These are phyloP conservation scores for Panurus biarmicus DNA, from an alignment of 2,113 vertebrate genomes.

Conservation along the genomic window DNA sequence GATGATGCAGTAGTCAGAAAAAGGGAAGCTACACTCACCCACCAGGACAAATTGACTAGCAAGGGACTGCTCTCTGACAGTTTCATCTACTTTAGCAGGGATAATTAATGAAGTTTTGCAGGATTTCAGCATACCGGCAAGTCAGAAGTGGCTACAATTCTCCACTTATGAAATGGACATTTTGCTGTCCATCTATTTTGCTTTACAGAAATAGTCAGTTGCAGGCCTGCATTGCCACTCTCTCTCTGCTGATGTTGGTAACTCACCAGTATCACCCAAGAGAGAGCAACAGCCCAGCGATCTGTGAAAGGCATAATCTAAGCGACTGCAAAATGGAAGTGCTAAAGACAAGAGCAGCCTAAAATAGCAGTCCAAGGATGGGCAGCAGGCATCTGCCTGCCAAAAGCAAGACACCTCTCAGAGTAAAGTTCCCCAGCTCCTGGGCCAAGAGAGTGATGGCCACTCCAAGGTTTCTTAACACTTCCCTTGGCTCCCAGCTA, in stretches of 20 bases:
- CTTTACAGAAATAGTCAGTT: background rate
- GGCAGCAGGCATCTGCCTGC: conserved; percentile 19
- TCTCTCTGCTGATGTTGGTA: background rate
- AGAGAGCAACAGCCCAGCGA: background rate
- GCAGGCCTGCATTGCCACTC: background rate
- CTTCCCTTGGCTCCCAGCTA: background rate
- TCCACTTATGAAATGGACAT: fast-evolving
- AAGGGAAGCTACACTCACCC: background rate
- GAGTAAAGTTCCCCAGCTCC: background rate
- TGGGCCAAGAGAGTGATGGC: background rate
- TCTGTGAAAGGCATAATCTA: background rate
- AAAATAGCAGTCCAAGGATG: conserved; percentile 34
- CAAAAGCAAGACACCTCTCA: background rate
- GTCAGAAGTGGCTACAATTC: background rate
- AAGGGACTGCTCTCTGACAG: background rate
- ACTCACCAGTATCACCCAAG: background rate
- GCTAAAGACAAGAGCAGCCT: conserved; percentile 26
- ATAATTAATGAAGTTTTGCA: background rate
- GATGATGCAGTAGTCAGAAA: background rate
- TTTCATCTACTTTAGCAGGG: background rate
- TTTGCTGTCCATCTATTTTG: background rate
- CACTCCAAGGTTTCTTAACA: background rate
- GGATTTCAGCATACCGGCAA: fast-evolving
- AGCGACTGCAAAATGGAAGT: background rate
- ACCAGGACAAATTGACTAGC: background rate